Evolutionary conservation across 2,888 invertebrate species (phyloP).

Genomic region (Caenorhabditis drosophilae): DNA sequence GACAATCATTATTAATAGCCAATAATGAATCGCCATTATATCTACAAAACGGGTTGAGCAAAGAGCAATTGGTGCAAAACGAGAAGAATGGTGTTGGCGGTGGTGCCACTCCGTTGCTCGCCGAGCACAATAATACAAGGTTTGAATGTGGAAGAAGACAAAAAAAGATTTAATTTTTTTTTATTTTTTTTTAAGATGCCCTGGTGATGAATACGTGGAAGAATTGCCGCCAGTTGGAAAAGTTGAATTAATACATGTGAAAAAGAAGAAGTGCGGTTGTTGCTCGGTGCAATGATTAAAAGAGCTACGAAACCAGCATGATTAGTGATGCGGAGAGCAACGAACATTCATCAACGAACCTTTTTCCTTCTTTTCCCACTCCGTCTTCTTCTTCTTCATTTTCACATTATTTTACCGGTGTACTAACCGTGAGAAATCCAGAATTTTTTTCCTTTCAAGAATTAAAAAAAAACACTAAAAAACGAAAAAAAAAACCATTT

Average conservation of each 20-base stretch:
- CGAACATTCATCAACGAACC: background rate
- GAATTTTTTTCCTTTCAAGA: background rate
- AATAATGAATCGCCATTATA: constrained; percentile 43
- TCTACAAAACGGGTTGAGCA: constrained; percentile 50
- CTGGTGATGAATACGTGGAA: constrained; percentile 33
- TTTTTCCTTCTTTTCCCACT: background rate
- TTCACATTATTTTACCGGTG: background rate
- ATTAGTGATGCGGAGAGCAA: too few species aligned
- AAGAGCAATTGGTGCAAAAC: constrained; percentile 51
- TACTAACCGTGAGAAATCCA: background rate
- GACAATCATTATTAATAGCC: constrained; percentile 24
- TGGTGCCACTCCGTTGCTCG: constrained; percentile 36
- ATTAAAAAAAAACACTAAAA: too few species aligned
- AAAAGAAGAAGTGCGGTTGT: constrained; percentile 60
- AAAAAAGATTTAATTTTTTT: background rate
- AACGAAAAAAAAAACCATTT: too few species aligned
- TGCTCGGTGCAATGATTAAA: constrained; percentile 51
- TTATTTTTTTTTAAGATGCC: constrained; percentile 10
- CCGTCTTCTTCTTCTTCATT: background rate
- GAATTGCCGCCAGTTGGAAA: constrained; percentile 53
- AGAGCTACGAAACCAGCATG: constrained; percentile 2
- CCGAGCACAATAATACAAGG: constrained; percentile 14
- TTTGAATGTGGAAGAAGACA: constrained; percentile 5
- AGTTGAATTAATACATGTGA: constrained; percentile 55
- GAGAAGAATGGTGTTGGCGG: constrained; percentile 31